Evolutionary conservation across 2,113 vertebrate species (phyloP), one percentile per base, ranked within the genome.

Genomic region (Cynoglossus semilaevis): DNA sequence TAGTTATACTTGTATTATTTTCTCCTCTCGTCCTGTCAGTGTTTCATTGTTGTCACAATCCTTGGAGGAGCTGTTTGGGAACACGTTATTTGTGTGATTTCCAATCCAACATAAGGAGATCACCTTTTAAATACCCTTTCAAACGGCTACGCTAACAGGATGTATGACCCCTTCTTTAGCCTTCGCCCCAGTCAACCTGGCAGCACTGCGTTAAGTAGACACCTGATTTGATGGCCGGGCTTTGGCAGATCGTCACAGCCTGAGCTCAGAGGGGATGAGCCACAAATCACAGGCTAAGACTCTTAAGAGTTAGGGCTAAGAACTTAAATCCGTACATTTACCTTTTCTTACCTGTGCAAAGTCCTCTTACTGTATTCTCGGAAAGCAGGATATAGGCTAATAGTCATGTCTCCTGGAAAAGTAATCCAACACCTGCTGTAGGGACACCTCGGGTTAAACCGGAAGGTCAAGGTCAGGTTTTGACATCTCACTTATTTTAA

Each of bases 271-370:
- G 42, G 37, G 88, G 91, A 92, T 93, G 88, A 92, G 87, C 90
- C 88, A 86, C 93, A 94, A 94, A 95, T 95, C 93, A 93, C 92
- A 90, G 88, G 85, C 89, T 92, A 91, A 89, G 91, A 90, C 89
- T 89, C 89, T 94, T 93, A 93, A 88, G 83, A 92, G 89, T 88
- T 89, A 81, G 87, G 73, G 80, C 90, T 88, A 84, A 89, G 88
- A 87, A 86, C 70, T 81, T 90, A 74, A 92, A 91, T 94, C 90
- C 90, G 87, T 56, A 86, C 67, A 82, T 92, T 91, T 93, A 90
- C 90, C 88, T 89, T 91, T 58, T 84, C 88, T 92, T 83, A 88
- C 81, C 86, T 85, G 58, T 80, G 82, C 77, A 72, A 88, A 90
- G 85, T 82, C 80, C 77, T 86, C 89, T 89, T 86, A 87, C 82